Base-by-base conservation (phyloP, 2,113 vertebrate species). In the Chaetura pelagica region DNA sequence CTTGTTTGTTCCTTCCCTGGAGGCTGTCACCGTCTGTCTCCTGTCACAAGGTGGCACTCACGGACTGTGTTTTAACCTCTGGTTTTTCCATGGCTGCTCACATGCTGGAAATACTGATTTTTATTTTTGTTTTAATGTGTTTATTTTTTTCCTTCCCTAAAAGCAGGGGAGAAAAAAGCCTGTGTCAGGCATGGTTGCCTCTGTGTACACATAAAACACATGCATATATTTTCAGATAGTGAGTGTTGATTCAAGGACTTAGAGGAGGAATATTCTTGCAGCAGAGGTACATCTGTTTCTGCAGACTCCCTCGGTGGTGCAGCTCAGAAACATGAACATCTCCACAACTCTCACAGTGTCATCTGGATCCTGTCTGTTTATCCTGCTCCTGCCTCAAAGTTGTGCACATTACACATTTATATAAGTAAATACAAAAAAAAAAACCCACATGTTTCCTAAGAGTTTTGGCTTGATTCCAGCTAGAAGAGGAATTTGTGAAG, bases 31-130 rank as follows among this genome's bases (percentile, higher is more conserved):
- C 0, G 0, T 6, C 27, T 21, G 20, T 5, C 0, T 34, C 10
- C 42, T 12, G 64, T 93, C 98, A 46, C 96, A 58, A 86, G 98
- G 44, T 97, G 98, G 98, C 97, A 75, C 46, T 92, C 94, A 11
- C 0, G 38, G 54, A 38, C 80, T 17, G 40, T 0, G 1, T 6
- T 42, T 15, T 7, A 42, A 12, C 49, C 34, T 34, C 5, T 3
- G 8, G 14, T 46, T 80, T 79, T 69, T 76, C 59, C 21, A 2
- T 26, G 16, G 12, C 30, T 32, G 30, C 10, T 59, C 32, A 5
- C 61, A 32, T 11, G n/a, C 27, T 73, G 42, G 32, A 87, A 94
- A 67, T 42, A 48, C 3, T 8, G 17, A 4, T 14, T 87, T 90
- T 42, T 46, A 34, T 24, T 19, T 40, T 68, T 23, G 44, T 12